A percentile compares a stretch with the other conserved stretches of the same genome.
Conservation (phyloP, 2,888 invertebrate species). For the Hirtodrosophila histrioides region DNA sequence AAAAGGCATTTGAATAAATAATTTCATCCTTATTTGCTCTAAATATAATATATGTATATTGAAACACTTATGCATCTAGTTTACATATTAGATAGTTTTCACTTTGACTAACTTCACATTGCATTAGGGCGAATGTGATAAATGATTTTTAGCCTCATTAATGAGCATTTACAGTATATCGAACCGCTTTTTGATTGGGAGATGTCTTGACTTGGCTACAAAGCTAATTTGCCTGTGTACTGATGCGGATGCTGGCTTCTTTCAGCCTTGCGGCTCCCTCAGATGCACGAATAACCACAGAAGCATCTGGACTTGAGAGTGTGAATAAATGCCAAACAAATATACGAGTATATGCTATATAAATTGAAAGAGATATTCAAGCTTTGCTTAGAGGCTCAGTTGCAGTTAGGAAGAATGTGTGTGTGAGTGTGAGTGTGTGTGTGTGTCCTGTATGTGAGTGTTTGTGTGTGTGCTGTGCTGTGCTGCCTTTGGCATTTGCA, state of each 20-base stretch:
- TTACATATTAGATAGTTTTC: too few relatives aligned
- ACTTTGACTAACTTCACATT: too few relatives aligned
- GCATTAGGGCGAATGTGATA: neutral
- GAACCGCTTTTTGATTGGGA: neutral
- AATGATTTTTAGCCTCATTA: neutral
- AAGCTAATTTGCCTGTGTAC: constrained; percentile 11
- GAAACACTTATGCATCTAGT: too few relatives aligned
- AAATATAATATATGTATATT: too few relatives aligned
- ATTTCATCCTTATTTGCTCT: too few relatives aligned
- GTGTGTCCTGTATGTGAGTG: neutral
- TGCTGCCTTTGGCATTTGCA: constrained; percentile 28
- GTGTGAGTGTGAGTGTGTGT: constrained; percentile 1
- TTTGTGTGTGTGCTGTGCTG: neutral
- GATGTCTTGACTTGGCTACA: neutral
- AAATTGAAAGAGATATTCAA: constrained; percentile 17
- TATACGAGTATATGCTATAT: neutral
- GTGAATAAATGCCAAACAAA: constrained; percentile 5
- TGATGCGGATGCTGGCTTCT: neutral
- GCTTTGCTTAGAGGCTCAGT: constrained; percentile 10
- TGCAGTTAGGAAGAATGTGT: constrained; percentile 1
- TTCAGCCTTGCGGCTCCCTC: neutral
- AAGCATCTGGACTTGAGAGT: constrained; percentile 4
- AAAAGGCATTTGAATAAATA: too few relatives aligned
- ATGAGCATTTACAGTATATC: too few relatives aligned
- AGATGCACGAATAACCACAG: constrained; percentile 2